These are phyloP conservation scores for Macrobrachium nipponense DNA, from an alignment of 1,140 invertebrate species.

Conservation along the genomic window DNA sequence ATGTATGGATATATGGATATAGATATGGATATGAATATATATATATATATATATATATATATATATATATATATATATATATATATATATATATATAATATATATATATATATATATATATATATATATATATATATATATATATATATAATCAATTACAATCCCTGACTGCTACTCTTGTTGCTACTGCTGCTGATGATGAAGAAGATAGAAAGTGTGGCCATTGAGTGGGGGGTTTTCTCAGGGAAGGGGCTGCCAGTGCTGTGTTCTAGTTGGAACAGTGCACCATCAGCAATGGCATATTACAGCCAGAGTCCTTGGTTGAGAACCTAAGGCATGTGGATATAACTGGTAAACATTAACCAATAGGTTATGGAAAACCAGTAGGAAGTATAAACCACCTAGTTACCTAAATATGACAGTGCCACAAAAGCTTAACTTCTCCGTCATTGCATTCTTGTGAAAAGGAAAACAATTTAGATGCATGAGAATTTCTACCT, in stretches of 20 bases:
- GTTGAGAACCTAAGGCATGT: conserved; percentile 38
- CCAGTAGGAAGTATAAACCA: conserved; percentile 29
- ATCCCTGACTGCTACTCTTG: no score
- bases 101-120: no score
- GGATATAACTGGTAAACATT: conserved; percentile 46
- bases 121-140: no score
- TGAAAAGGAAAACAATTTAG: conserved; percentile 12
- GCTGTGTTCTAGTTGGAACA: conserved; percentile 50
- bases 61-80: no score
- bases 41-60: no score
- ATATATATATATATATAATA: neutral
- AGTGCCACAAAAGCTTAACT: conserved; percentile 17
- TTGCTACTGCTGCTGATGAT: no score
- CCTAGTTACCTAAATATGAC: conserved; percentile 17
- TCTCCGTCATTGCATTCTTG: conserved; percentile 26
- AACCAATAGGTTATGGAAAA: conserved; percentile 50
- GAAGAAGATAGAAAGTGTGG: conserved; percentile 17
- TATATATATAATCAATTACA: no score
- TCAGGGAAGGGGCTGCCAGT: conserved; percentile 56
- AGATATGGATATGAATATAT: no score
- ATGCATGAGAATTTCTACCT: conserved; percentile 29
- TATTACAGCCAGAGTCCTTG: conserved; percentile 37
- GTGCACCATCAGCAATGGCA: conserved; percentile 48
- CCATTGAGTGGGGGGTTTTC: conserved; percentile 51
- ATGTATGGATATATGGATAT: no score